Conservation (phyloP, 35 echinoderm and acorn worm species). For the Heliocidaris tuberculata region DNA sequence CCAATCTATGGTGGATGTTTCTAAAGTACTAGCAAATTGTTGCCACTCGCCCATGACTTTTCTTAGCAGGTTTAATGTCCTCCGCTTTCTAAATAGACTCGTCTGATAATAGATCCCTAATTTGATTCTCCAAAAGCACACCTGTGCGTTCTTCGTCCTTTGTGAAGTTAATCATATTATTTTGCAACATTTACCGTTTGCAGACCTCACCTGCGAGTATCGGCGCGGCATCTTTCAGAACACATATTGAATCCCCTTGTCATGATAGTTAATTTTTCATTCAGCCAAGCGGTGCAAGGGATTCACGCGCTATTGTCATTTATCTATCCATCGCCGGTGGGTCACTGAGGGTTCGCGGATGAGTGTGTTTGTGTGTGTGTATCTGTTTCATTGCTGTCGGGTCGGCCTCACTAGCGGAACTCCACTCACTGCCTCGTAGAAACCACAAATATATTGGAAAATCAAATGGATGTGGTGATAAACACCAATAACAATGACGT, state of each 20-base stretch:
- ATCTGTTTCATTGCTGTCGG: background rate
- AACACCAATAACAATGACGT: background rate
- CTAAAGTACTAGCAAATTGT: background rate
- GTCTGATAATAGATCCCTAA: constrained; percentile 1
- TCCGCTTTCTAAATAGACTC: background rate
- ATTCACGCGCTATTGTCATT: constrained; percentile 30
- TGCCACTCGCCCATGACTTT: constrained; percentile 7
- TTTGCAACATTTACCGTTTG: constrained; percentile 29
- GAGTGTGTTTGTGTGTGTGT: background rate
- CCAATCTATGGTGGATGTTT: background rate
- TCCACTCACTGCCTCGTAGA: background rate
- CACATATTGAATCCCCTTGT: background rate
- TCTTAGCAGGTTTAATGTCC: constrained; percentile 1
- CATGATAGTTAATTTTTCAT: constrained; percentile 7
- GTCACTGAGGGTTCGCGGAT: constrained; percentile 21
- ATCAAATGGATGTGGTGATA: background rate
- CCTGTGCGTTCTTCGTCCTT: constrained; percentile 20
- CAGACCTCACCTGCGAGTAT: constrained; percentile 33
- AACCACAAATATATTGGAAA: background rate
- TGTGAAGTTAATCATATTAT: background rate
- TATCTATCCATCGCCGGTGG: constrained; percentile 1
- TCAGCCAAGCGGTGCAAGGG: background rate
- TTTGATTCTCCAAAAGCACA: constrained; percentile 26
- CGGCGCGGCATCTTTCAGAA: constrained; percentile 29
- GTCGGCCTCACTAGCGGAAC: background rate